Base-by-base conservation (phyloP, 2,113 vertebrate species). In the Neoarius graeffei region DNA sequence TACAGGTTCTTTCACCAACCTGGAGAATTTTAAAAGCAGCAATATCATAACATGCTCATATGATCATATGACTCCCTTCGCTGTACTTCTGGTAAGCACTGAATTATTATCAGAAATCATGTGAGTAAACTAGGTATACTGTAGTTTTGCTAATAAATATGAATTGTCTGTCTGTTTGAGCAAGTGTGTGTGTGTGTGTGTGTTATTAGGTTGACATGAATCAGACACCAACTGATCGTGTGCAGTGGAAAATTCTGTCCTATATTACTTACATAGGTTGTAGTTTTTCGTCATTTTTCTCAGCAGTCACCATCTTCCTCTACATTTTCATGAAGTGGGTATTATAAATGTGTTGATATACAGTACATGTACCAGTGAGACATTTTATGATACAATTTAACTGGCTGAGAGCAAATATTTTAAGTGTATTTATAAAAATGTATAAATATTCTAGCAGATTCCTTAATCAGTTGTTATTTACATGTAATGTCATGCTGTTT, bases 241-340 rank as follows among this genome's bases (percentile, higher is more conserved):
- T 7, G 7, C 91, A 94, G 35, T 95, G 93, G 93, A 0, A 89
- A 25, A 92, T 94, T 27, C 88, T 95, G 81, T 94, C 95, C 1
- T 48, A 85, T 79, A 89, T 95, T 85, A 95, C 91, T 50, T 94
- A 94, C 77, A 81, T 94, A 8, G 95, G 95, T 79, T 94, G 93
- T 3, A 76, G 92, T 66, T 81, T 95, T 54, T 95, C 95, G 20
- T 90, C 91, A 0, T 90, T 94, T 85, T 95, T 94, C 88, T 91
- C 88, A 15, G 90, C 90, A 71, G 11, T 89, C 52, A 91, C 93
- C 60, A 10, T 95, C 11, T 1, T 94, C 5, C 62, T 90, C 1
- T 94, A 91, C 67, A 8, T 92, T 27, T 88, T 93, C 17, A 74
- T 56, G 54, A 74, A 89, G 95, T 95, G 35, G 2, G 86, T 81